Conservation (phyloP, 2,888 invertebrate genomes). For the Neelides folsomi region DNA sequence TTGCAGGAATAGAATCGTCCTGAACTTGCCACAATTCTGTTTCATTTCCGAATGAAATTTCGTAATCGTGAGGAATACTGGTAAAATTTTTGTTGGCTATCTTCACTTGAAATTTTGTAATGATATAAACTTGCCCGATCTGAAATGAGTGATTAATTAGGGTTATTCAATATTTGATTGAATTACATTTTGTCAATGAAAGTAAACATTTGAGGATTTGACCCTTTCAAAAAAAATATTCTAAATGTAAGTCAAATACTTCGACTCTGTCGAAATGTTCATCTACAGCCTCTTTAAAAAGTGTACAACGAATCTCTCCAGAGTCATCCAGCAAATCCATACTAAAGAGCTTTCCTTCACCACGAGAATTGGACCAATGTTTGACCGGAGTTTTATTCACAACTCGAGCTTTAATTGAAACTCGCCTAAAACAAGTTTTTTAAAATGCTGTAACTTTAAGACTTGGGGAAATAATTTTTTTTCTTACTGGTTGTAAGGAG, state of each 20-base stretch:
- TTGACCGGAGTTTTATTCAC: constrained; percentile 65
- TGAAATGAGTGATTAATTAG: too few relatives aligned
- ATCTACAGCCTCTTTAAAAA: constrained; percentile 74
- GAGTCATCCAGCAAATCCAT: constrained; percentile 86
- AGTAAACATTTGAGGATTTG: not conserved
- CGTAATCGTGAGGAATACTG: constrained; percentile 81
- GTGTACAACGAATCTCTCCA: constrained; percentile 85
- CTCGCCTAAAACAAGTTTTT: constrained; percentile 43
- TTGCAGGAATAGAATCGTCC: constrained; percentile 55
- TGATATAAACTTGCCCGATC: constrained; percentile 72
- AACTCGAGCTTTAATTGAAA: constrained; percentile 83
- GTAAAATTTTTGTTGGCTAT: constrained; percentile 83
- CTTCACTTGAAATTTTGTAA: constrained; percentile 73
- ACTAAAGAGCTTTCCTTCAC: constrained; percentile 86
- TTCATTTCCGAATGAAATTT: constrained; percentile 74
- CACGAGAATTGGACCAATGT: constrained; percentile 80
- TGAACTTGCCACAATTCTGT: constrained; percentile 47
- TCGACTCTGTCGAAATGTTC: constrained; percentile 79
- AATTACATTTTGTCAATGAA: not conserved
- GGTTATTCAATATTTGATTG: not conserved
- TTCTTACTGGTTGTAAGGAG: constrained; percentile 73
- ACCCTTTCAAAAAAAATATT: not conserved
- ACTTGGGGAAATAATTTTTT: not conserved
- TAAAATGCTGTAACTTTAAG: not conserved
- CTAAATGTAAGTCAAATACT: constrained; percentile 40